phyloP scores from a whole-genome alignment of 2,797 vertebrate species.

The Sparidentex hasta region DNA sequence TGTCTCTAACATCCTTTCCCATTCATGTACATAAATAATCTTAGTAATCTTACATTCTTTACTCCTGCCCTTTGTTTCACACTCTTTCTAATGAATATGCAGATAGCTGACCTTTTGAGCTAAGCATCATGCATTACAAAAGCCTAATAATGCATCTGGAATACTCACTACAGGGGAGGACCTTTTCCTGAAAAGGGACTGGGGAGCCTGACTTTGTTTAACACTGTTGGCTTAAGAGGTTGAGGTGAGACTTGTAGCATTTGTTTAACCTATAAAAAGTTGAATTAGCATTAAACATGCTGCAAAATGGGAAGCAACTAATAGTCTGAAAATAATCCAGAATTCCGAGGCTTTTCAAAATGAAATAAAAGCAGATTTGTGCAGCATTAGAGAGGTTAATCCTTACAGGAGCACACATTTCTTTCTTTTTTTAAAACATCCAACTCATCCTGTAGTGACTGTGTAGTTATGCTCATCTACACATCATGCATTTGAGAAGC shows the following conservation, averaged over 20 bases:
- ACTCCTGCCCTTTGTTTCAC: slow-evolving; percentile 57
- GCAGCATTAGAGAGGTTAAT: slow-evolving; percentile 23
- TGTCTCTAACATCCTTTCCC: slow-evolving; percentile 5
- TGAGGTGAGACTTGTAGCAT: slow-evolving; percentile 33
- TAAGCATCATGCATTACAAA: slow-evolving; percentile 69
- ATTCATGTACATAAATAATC: slow-evolving; percentile 31
- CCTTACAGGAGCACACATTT: neutral
- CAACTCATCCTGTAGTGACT: slow-evolving; percentile 2
- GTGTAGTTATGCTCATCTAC: neutral
- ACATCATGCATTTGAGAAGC: neutral
- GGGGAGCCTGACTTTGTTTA: slow-evolving; percentile 46
- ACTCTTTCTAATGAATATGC: slow-evolving; percentile 65
- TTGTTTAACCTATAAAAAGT: slow-evolving; percentile 33
- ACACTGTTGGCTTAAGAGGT: slow-evolving; percentile 45
- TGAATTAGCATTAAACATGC: slow-evolving; percentile 11
- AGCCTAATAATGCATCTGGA: slow-evolving; percentile 63
- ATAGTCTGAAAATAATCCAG: slow-evolving; percentile 13
- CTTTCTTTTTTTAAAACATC: slow-evolving; percentile 26
- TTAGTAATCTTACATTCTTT: slow-evolving; percentile 36
- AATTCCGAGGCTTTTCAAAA: slow-evolving; percentile 15
- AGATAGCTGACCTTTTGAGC: slow-evolving; percentile 60
- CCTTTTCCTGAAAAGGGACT: slow-evolving; percentile 45
- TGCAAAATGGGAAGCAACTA: neutral
- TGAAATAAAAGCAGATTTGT: neutral
- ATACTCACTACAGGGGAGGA: slow-evolving; percentile 55